phyloP scores from a whole-genome alignment of 2,797 vertebrate genomes.

The Acipenser transmontanus region DNA sequence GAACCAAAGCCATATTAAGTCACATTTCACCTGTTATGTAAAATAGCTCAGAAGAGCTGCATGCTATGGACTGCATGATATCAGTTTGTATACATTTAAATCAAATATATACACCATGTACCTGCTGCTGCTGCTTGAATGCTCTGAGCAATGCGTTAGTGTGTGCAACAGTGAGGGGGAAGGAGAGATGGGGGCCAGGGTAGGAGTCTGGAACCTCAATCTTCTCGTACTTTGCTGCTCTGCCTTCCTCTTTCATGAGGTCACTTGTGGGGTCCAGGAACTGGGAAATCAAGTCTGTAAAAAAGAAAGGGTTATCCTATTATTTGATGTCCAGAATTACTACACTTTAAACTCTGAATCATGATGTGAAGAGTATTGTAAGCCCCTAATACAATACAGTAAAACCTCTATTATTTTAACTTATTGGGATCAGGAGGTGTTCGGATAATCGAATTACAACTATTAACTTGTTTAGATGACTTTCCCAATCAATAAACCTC shows the following conservation, averaged over 20 bases:
- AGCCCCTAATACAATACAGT: background rate
- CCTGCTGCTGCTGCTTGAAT: slow-evolving; percentile 74
- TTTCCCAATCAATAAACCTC: too few relatives aligned
- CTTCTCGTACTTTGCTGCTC: slow-evolving; percentile 50
- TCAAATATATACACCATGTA: slow-evolving; percentile 11
- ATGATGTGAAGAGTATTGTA: background rate
- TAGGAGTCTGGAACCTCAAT: slow-evolving; percentile 76
- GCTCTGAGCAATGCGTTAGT: slow-evolving; percentile 71
- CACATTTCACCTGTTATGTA: background rate
- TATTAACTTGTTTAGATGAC: too few relatives aligned
- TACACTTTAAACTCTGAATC: background rate
- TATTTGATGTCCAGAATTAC: too few relatives aligned
- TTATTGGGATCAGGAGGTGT: background rate
- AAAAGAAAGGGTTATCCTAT: slow-evolving; percentile 5
- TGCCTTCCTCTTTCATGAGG: slow-evolving; percentile 45
- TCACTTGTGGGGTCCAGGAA: slow-evolving; percentile 52
- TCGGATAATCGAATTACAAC: background rate
- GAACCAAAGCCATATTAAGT: too few relatives aligned
- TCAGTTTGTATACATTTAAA: background rate
- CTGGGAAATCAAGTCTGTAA: slow-evolving; percentile 68
- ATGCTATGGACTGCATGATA: background rate
- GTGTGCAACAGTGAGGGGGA: slow-evolving; percentile 76
- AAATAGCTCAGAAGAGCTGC: background rate
- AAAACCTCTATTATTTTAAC: background rate
- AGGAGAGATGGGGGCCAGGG: slow-evolving; percentile 74